phyloP scores from a whole-genome alignment of 2,113 vertebrate species.

The Mungos mungo region DNA sequence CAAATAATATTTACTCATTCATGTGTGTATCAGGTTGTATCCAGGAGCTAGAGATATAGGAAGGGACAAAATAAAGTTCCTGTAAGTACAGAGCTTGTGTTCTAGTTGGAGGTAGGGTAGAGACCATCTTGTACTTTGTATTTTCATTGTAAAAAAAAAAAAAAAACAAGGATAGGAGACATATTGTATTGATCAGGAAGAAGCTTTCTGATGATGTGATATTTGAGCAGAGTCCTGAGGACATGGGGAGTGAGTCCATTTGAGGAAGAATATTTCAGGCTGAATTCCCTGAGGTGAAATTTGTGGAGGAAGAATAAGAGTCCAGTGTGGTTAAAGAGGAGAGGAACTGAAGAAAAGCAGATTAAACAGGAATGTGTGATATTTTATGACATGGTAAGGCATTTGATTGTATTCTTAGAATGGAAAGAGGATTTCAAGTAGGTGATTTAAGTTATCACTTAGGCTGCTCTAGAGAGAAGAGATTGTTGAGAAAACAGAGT shows the following conservation, averaged over 20 bases:
- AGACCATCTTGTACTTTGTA: background rate
- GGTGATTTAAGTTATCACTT: background rate
- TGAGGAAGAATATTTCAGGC: background rate
- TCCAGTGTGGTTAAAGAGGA: background rate
- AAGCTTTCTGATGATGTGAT: background rate
- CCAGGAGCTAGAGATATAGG: background rate
- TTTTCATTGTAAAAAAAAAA: background rate
- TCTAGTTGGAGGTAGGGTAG: background rate
- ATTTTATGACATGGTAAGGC: background rate
- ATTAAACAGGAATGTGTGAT: background rate
- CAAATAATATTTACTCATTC: background rate
- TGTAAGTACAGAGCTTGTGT: background rate
- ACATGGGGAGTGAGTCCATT: background rate
- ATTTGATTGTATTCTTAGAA: background rate
- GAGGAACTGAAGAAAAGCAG: background rate
- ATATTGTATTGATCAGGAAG: background rate
- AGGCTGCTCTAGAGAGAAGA: background rate
- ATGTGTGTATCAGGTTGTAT: background rate
- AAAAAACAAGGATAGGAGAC: background rate
- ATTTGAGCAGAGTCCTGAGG: background rate
- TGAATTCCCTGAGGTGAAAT: background rate
- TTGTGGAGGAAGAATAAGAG: background rate
- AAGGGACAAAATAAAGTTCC: background rate
- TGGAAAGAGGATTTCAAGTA: background rate
- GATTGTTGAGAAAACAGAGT: background rate